Conservation (phyloP, 2,113 vertebrate genomes). For the Scalopus aquaticus region DNA sequence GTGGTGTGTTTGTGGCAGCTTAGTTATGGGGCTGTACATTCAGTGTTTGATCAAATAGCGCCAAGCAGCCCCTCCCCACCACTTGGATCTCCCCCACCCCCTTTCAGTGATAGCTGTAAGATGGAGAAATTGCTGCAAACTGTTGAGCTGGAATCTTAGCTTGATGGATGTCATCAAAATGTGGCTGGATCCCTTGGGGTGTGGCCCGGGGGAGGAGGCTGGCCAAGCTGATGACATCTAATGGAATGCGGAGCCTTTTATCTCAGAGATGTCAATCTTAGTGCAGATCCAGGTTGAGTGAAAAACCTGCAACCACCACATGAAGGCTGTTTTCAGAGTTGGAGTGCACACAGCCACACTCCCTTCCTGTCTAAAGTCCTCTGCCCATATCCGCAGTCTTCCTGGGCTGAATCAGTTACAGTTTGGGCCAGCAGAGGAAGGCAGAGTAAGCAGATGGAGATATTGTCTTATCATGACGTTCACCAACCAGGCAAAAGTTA, state of each 20-base stretch:
- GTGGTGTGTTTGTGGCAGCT: slow-evolving; percentile 82
- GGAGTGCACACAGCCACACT: not conserved
- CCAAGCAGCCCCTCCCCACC: slow-evolving; percentile 40
- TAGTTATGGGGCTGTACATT: slow-evolving; percentile 72
- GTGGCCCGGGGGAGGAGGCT: slow-evolving; percentile 63
- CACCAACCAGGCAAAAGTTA: slow-evolving; percentile 82
- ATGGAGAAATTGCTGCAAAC: slow-evolving; percentile 69
- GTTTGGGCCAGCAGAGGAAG: slow-evolving; percentile 68
- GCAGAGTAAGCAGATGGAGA: slow-evolving; percentile 78
- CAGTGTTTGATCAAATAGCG: slow-evolving; percentile 75
- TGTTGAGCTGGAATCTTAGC: slow-evolving; percentile 72
- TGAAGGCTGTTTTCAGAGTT: slow-evolving; percentile 10
- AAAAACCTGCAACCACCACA: slow-evolving; percentile 33
- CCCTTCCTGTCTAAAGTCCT: slow-evolving; percentile 10
- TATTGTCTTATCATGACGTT: slow-evolving; percentile 77
- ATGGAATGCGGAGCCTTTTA: slow-evolving; percentile 66
- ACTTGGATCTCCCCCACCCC: not conserved
- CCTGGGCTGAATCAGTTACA: slow-evolving; percentile 70
- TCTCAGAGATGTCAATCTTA: slow-evolving; percentile 70
- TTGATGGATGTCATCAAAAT: slow-evolving; percentile 65
- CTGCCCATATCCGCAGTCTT: slow-evolving; percentile 61
- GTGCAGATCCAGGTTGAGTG: slow-evolving; percentile 68
- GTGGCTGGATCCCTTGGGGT: slow-evolving; percentile 55
- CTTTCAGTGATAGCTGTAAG: slow-evolving; percentile 2
- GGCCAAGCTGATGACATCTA: slow-evolving; percentile 65